phyloP scores from a whole-genome alignment of 2,113 vertebrate genomes.

The Bambusicola thoracicus region DNA sequence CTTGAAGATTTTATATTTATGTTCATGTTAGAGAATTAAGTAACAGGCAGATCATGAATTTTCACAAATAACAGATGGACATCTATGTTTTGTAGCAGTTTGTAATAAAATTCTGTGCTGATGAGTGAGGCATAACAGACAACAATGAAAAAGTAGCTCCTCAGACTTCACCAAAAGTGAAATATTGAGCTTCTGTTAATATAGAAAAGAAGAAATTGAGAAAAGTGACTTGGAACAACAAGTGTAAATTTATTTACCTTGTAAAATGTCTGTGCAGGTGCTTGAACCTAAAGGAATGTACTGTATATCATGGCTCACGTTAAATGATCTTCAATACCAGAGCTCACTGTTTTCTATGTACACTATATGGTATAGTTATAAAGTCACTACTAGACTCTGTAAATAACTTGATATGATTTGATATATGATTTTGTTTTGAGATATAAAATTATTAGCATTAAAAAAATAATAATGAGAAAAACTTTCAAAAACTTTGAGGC shows the following conservation, averaged over 20 bases:
- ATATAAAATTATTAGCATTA: background rate
- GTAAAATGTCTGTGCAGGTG: background rate
- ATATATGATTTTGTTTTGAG: background rate
- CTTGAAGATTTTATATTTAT: fast-evolving
- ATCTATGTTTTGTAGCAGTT: fast-evolving
- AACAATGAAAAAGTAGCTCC: background rate
- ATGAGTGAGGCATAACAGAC: background rate
- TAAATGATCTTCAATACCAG: background rate
- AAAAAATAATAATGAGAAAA: background rate
- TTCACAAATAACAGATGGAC: background rate
- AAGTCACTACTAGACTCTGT: background rate
- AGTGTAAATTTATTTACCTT: background rate
- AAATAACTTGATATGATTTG: background rate
- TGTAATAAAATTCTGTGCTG: background rate
- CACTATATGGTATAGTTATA: background rate
- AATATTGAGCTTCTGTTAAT: background rate
- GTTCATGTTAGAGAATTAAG: background rate
- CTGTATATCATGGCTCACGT: background rate
- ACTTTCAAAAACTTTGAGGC: too few relatives aligned
- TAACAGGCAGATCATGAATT: background rate
- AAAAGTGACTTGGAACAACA: background rate
- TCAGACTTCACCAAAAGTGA: background rate
- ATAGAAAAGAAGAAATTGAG: background rate
- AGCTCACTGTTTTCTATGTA: background rate
- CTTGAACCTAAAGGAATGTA: background rate